Evolutionary conservation across 2,113 vertebrate genomes (phyloP).

Genomic region (Ophthalmotilapia sp.): DNA sequence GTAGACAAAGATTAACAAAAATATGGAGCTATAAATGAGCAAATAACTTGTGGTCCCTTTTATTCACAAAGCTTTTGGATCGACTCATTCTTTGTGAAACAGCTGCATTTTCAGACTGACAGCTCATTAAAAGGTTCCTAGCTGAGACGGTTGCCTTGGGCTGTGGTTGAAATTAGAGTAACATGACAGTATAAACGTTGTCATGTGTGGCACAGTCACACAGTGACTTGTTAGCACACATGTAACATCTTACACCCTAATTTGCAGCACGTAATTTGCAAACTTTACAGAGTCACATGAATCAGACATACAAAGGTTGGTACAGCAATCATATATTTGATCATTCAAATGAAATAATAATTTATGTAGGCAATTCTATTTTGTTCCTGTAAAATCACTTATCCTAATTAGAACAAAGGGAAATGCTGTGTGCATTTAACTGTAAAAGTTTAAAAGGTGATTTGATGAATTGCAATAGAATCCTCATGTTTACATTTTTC

Average conservation of each 20-base stretch:
- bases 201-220: neutral
- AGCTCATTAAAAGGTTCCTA: neutral
- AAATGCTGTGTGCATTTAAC: neutral
- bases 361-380: neutral
- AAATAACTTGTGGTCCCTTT: neutral
- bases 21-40: neutral
- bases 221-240: neutral
- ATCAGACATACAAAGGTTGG: neutral
- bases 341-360: neutral
- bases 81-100: neutral
- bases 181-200: neutral
- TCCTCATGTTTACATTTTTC: neutral
- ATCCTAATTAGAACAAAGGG: neutral
- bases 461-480: neutral
- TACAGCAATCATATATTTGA: neutral
- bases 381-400: neutral
- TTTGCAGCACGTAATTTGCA: neutral
- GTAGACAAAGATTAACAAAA: neutral
- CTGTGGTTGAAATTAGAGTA: neutral
- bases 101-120: neutral
- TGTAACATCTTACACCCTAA: neutral
- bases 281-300: neutral
- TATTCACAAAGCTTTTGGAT: neutral
- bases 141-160: neutral
- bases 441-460: neutral